Base-by-base conservation (phyloP, 1,140 invertebrate species). In the Nasonia vitripennis region DNA sequence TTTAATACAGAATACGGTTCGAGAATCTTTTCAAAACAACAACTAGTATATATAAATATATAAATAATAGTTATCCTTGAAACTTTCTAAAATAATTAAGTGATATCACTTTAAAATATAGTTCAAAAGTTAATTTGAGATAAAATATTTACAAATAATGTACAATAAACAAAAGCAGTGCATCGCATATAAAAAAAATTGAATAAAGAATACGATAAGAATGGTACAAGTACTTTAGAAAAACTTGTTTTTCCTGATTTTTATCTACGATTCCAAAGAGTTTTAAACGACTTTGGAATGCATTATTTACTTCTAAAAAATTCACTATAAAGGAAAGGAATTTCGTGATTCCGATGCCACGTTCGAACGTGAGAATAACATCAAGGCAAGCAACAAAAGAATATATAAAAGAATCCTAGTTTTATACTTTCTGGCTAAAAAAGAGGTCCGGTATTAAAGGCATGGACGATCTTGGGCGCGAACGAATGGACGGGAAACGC, bases 131-230 rank as follows among this genome's bases (percentile, higher is more conserved):
- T 75, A 86, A 86, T 86, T 86, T 86, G 75, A 74, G 77, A 86
- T 83, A 86, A 86, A 86, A 51, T 86, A 86, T 86, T 86, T 86
- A 86, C 81, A 86, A 83, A 86, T 83, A 83, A 86, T 86, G 81
- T 86, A 86, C 81, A 86, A 86, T 86, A 83, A 86, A 83, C 45
- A 62, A 74, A 71, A 86, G 68, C 81, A 83, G 75, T 86, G 41
- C 81, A 86, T 71, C 77, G 74, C 79, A 71, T 85, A 86, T 78
- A 83, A 55, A 84, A 84, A 85, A 85, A 85, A 81, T 74, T 70
- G 51, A 83, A 86, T 82, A 86, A 86, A 86, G 41, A 82, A 78
- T 78, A 83, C 20, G 45, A 34, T 83, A 86, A 78, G 67, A 82
- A 79, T 83, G 62, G 45, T 86, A 78, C 73, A 86, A 82, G 74